Conservation (phyloP, 2,888 invertebrate genomes). For the Agrotis clavis region DNA sequence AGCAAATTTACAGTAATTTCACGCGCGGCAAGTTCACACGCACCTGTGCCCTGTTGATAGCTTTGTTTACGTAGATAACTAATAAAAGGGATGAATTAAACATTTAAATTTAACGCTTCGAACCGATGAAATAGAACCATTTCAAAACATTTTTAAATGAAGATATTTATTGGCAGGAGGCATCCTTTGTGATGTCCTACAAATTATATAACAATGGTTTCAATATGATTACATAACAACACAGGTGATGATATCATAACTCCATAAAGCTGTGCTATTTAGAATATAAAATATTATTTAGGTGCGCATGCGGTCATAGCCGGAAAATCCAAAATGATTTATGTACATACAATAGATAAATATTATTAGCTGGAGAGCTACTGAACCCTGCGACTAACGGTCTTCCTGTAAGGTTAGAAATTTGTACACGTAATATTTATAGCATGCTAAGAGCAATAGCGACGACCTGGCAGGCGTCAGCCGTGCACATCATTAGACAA, state of each 20-base stretch:
- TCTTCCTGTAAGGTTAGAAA: too few species aligned
- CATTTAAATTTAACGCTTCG: constrained; percentile 68
- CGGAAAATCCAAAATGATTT: constrained; percentile 45
- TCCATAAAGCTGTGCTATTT: constrained; percentile 64
- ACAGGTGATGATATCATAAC: constrained; percentile 67
- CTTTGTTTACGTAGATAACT: constrained; percentile 79
- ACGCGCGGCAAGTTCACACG: constrained; percentile 88
- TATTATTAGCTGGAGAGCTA: too few species aligned
- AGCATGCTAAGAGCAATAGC: too few species aligned
- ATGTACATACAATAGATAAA: constrained; percentile 24
- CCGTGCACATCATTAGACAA: too few species aligned
- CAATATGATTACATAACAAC: constrained; percentile 62
- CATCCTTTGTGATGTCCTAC: constrained; percentile 40
- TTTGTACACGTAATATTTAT: too few species aligned
- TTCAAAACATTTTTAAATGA: constrained; percentile 62
- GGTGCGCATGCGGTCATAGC: constrained; percentile 51
- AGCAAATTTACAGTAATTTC: constrained; percentile 89
- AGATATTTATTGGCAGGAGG: constrained; percentile 55
- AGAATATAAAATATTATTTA: constrained; percentile 62
- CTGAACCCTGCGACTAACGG: too few species aligned
- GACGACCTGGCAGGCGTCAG: too few species aligned
- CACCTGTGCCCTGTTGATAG: constrained; percentile 79
- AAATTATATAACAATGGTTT: constrained; percentile 49
- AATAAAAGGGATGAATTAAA: constrained; percentile 73
- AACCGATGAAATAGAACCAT: constrained; percentile 57